Percentiles rank a stretch among this genome's conserved stretches.
Evolutionary conservation across 2,113 vertebrate species (phyloP).

Genomic region (Hyaena hyaena): DNA sequence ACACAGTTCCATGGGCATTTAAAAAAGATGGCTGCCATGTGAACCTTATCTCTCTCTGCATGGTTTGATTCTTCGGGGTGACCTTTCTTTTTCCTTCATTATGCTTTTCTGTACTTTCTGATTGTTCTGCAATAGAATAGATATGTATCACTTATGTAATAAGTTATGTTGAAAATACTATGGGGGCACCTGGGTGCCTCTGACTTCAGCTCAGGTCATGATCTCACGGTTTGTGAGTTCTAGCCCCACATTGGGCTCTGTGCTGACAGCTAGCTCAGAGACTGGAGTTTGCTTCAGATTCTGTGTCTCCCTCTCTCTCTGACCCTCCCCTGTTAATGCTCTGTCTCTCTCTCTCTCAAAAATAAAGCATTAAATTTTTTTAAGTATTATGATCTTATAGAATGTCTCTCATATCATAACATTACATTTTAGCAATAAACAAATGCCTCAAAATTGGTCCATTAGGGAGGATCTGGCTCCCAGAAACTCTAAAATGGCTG

Average conservation of each 20-base stretch:
- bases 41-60: not conserved
- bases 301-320: no score
- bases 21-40: rapidly evolving
- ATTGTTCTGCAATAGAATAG: not conserved
- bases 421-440: not conserved
- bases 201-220: no score
- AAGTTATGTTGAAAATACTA: not conserved
- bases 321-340: no score
- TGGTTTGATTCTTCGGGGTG: not conserved
- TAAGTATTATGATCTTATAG: not conserved
- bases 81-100: not conserved
- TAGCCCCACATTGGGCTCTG: no score
- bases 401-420: not conserved
- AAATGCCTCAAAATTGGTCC: not conserved
- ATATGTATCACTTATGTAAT: not conserved
- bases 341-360: no score
- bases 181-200: no score
- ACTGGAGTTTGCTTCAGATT: no score
- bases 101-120: not conserved
- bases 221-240: no score
- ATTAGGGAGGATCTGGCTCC: not conserved
- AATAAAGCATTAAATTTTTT: no score
- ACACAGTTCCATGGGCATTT: not conserved
- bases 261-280: no score
- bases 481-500: not conserved